A percentile compares a stretch with the other conserved stretches of the same genome.
Conservation (phyloP, 2,113 vertebrate genomes). For the Nothoprocta pentlandii region DNA sequence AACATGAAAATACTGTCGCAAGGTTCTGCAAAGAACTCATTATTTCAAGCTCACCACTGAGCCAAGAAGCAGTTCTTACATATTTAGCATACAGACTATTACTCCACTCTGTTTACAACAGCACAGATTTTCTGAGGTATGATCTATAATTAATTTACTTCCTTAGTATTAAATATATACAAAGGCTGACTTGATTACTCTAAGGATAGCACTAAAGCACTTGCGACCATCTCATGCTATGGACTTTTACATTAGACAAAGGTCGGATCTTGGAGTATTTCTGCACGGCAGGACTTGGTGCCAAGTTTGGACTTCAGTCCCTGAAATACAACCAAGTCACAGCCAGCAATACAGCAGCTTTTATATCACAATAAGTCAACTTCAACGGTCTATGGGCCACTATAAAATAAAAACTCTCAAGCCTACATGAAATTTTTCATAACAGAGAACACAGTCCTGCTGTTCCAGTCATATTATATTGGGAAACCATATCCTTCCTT, state of each 20-base stretch:
- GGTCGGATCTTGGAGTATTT: neutral
- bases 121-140: neutral
- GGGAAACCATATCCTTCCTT: neutral
- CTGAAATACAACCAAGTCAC: neutral
- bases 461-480: neutral
- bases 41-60: neutral
- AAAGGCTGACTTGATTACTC: neutral
- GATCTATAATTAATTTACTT: neutral
- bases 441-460: neutral
- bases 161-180: neutral
- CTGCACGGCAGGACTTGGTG: neutral
- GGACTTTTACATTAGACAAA: neutral
- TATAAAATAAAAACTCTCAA: neutral
- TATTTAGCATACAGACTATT: neutral
- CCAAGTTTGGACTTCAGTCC: neutral
- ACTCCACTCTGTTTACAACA: neutral
- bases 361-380: neutral
- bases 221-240: neutral
- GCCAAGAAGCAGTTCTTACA: neutral
- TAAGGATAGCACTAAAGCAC: neutral
- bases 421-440: neutral
- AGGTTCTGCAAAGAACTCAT: neutral
- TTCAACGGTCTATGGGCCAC: neutral
- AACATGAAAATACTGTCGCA: neutral
- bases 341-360: neutral